Percentiles rank a stretch among this genome's conserved stretches.
These are phyloP conservation scores for Pagetopsis macropterus DNA, from an alignment of 2,797 vertebrate genomes.

Conservation along the genomic window DNA sequence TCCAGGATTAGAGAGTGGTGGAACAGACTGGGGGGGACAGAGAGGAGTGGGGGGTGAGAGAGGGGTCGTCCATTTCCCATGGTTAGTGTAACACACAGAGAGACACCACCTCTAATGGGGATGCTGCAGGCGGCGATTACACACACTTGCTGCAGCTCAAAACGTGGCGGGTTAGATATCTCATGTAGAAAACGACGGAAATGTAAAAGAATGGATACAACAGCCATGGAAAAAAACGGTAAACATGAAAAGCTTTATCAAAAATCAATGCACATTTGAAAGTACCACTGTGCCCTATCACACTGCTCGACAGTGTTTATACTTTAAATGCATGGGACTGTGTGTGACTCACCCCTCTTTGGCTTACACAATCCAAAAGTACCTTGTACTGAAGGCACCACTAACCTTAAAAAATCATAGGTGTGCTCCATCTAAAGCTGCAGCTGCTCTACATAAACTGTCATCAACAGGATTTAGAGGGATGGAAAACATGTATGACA, in stretches of 20 bases:
- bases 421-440: no score
- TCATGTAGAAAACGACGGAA: not conserved
- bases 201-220: not conserved
- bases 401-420: not conserved
- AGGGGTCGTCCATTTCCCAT: not conserved
- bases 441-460: no score
- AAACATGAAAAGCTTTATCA: not conserved
- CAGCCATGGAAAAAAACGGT: no score
- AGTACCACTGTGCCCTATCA: not conserved
- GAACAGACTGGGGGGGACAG: conserved; percentile 7
- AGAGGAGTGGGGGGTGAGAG: not conserved
- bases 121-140: not conserved
- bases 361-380: conserved; percentile 7
- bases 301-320: not conserved
- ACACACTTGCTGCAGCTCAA: not conserved
- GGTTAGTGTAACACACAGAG: not conserved
- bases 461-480: no score
- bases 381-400: not conserved
- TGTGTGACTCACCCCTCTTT: not conserved
- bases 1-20: conserved; percentile 13
- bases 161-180: not conserved
- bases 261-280: not conserved
- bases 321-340: no score
- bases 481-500: no score
- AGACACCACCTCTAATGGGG: not conserved